These are phyloP conservation scores for Cavia aperea DNA, from an alignment of 2,113 vertebrate genomes.

Conservation along the genomic window DNA sequence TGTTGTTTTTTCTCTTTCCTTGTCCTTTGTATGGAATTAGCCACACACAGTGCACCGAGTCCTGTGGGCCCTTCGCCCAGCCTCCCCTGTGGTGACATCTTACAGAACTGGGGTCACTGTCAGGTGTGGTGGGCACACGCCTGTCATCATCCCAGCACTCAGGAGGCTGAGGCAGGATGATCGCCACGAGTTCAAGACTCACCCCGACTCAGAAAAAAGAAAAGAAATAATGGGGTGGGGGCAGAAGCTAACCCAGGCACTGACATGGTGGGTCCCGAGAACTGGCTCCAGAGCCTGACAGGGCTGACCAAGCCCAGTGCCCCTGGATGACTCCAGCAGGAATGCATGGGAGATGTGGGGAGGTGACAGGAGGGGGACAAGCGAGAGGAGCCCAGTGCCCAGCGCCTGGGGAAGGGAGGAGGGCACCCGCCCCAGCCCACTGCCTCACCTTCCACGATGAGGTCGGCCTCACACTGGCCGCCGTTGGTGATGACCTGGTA, in stretches of 20 bases:
- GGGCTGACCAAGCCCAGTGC: too few species aligned
- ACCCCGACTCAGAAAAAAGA: not conserved
- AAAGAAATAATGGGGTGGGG: not conserved
- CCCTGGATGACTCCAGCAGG: not conserved
- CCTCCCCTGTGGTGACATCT: not conserved
- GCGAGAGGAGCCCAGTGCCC: not conserved
- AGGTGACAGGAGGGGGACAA: not conserved
- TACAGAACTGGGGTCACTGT: not conserved
- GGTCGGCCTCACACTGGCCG: constrained; percentile 85
- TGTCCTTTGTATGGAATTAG: not conserved
- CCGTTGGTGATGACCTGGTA: constrained; percentile 86
- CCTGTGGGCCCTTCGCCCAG: not conserved
- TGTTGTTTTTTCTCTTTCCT: not conserved
- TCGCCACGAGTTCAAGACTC: not conserved
- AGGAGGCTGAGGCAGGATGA: not conserved
- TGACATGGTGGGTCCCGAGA: not conserved
- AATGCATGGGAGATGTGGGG: fast-evolving
- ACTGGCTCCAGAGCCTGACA: not conserved
- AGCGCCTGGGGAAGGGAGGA: not conserved
- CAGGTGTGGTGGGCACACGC: not conserved
- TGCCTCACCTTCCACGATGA: constrained; percentile 86
- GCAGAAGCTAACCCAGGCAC: not conserved
- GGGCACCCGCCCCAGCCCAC: not conserved
- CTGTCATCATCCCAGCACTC: not conserved
- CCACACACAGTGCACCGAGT: not conserved